These are phyloP conservation scores for Imbricaverruca yamaguchii DNA, from an alignment of 2,888 invertebrate species.

Conservation along the genomic window DNA sequence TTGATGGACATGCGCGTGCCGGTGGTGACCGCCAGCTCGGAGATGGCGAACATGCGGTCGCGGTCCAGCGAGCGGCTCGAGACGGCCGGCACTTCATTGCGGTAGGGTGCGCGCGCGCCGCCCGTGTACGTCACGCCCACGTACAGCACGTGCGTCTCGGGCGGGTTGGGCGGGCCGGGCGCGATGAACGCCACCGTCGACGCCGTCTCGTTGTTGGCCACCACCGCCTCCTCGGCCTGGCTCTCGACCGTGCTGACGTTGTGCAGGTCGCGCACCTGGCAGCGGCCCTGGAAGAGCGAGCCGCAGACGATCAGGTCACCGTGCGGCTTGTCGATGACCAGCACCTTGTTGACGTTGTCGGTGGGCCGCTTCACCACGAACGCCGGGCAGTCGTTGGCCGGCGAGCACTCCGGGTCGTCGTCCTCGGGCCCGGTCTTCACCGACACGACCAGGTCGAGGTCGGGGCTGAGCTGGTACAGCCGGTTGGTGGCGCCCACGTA, in stretches of 20 bases:
- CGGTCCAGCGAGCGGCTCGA: slow-evolving; percentile 82
- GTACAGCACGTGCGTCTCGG: slow-evolving; percentile 80
- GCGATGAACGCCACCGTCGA: slow-evolving; percentile 96
- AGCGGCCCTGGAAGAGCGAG: slow-evolving; percentile 81
- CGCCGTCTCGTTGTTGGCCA: slow-evolving; percentile 89
- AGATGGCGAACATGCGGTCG: slow-evolving; percentile 81
- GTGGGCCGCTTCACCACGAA: slow-evolving; percentile 64
- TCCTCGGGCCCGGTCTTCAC: slow-evolving; percentile 77
- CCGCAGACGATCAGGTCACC: slow-evolving; percentile 86
- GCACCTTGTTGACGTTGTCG: slow-evolving; percentile 86
- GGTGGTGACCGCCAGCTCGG: slow-evolving; percentile 80
- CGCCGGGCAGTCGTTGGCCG: slow-evolving; percentile 59
- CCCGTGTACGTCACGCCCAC: slow-evolving; percentile 84
- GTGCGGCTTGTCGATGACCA: slow-evolving; percentile 86
- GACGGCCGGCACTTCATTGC: slow-evolving; percentile 88
- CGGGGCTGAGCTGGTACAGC: slow-evolving; percentile 82
- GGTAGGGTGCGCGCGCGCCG: slow-evolving; percentile 67
- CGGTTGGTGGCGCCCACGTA: slow-evolving; percentile 87
- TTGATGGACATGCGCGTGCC: slow-evolving; percentile 89
- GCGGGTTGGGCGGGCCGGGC: slow-evolving; percentile 70
- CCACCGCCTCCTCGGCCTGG: slow-evolving; percentile 78
- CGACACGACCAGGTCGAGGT: slow-evolving; percentile 55
- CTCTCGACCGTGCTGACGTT: slow-evolving; percentile 76
- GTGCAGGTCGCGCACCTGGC: slow-evolving; percentile 77
- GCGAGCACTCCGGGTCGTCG: slow-evolving; percentile 83